Evolutionary conservation across 2,888 invertebrate species (phyloP).

Genomic region (Nudaria mundana): DNA sequence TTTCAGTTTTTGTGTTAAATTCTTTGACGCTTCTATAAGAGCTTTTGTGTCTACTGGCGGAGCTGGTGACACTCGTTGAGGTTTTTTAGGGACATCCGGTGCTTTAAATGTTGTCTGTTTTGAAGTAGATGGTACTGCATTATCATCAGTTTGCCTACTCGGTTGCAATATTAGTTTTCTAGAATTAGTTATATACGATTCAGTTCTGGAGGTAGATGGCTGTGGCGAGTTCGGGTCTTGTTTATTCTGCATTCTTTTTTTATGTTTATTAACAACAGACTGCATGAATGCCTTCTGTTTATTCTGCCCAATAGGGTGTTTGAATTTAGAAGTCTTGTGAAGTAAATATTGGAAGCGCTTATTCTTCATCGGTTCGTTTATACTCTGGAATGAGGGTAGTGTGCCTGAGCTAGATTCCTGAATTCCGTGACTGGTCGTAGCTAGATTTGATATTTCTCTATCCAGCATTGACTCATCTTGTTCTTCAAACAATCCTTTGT

Average conservation of each 20-base stretch:
- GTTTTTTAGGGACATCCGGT: conserved; percentile 64
- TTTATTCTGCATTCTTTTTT: conserved; percentile 67
- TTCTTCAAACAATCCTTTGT: conserved; percentile 72
- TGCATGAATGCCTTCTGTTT: conserved; percentile 78
- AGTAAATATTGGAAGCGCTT: conserved; percentile 76
- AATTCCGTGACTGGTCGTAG: conserved; percentile 70
- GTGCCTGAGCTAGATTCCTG: conserved; percentile 63
- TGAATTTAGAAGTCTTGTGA: conserved; percentile 76
- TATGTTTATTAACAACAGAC: conserved; percentile 75
- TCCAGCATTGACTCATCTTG: conserved; percentile 75
- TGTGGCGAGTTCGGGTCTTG: conserved; percentile 57
- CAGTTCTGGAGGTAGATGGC: conserved; percentile 69
- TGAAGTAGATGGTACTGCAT: conserved; percentile 61
- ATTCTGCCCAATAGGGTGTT: conserved; percentile 73
- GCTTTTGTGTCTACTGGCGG: conserved; percentile 85
- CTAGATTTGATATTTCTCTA: conserved; percentile 73
- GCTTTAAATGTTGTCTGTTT: conserved; percentile 61
- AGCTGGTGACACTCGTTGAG: conserved; percentile 55
- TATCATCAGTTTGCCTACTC: conserved; percentile 55
- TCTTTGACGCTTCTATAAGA: conserved; percentile 94
- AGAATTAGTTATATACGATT: conserved; percentile 61
- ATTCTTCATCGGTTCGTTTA: conserved; percentile 73
- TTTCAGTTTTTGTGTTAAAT: conserved; percentile 94
- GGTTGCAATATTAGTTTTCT: conserved; percentile 62
- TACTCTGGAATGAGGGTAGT: conserved; percentile 69